Percentiles rank a stretch among this genome's conserved stretches.
Conservation (phyloP, 2,797 vertebrate species). For the Oceanodroma leucorhoa region DNA sequence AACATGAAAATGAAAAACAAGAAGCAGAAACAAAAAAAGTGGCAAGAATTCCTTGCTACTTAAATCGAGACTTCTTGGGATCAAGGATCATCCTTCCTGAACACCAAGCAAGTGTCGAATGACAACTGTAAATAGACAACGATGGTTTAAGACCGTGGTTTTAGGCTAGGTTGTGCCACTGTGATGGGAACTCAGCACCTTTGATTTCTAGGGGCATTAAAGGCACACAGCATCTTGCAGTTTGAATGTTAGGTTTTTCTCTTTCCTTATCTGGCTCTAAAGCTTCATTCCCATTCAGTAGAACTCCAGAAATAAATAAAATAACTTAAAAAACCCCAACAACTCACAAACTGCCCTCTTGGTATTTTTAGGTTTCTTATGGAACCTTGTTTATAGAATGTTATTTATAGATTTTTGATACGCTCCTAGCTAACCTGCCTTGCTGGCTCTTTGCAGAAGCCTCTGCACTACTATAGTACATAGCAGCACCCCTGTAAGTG, state of each 20-base stretch:
- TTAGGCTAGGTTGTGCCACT: neutral
- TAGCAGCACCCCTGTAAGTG: slow-evolving; percentile 5
- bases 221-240: neutral
- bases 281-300: neutral
- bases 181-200: neutral
- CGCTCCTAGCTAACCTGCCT: slow-evolving; percentile 9
- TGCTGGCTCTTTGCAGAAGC: slow-evolving; percentile 14
- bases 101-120: neutral
- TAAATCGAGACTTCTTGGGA: neutral
- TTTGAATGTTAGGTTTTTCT: neutral
- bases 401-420: slow-evolving; percentile 22
- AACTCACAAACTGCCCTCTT: neutral
- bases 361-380: slow-evolving; percentile 23
- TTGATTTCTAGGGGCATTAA: neutral
- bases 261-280: neutral
- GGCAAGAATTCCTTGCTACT: neutral
- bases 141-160: neutral
- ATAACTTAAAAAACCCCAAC: neutral
- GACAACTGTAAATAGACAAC: neutral
- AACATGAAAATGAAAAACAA: neutral
- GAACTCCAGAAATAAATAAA: neutral
- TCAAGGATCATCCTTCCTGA: neutral
- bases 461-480: neutral
- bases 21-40: neutral
- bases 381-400: slow-evolving; percentile 4